Base-by-base conservation (phyloP, 2,797 vertebrate genomes). In the Cyclopterus lumpus region DNA sequence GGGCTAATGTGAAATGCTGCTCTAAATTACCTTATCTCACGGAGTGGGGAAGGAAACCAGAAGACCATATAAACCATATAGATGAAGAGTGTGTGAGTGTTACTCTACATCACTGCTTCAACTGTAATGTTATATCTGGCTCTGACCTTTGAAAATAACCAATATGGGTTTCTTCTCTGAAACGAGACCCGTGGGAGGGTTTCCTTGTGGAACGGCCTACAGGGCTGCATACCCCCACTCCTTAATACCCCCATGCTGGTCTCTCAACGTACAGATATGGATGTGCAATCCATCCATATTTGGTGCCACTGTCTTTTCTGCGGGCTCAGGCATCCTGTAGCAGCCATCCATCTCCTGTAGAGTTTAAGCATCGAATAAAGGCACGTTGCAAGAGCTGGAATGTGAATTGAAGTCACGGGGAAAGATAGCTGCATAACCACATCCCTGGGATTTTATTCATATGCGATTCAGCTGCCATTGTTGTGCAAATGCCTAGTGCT, bases 401-500 rank as follows among this genome's bases (percentile, higher is more conserved):
- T 81, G 78, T 79, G 82, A 86, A 82, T 89, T 65, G 66, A 67
- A 89, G 80, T 85, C 79, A 66, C 36, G 65, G 0, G 34, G 68
- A 66, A 80, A 89, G 89, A 90, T 86, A 82, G 84, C 88, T 75
- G 68, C 84, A 87, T 72, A 88, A 83, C 81, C 78, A 38, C 73
- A 77, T 82, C 67, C 67, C 75, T 44, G 77, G 86, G 85, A 91
- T 91, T 84, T 87, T 92, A 86, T 92, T 93, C 85, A 89, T 85
- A 88, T 77, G 24, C 72, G 54, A 79, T 71, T 79, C 84, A 67
- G 81, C 85, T 71, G 84, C 73, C 80, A 93, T 93, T 95, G 90
- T 92, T 92, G 92, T 93, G 92, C 90, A 93, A 94, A 93, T 94
- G 73, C 80, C 58, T 81, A 8, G 58, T 85, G 92, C 87, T 93